phyloP scores from a whole-genome alignment of 2,888 invertebrate species.

The Eubasilissa splendida region DNA sequence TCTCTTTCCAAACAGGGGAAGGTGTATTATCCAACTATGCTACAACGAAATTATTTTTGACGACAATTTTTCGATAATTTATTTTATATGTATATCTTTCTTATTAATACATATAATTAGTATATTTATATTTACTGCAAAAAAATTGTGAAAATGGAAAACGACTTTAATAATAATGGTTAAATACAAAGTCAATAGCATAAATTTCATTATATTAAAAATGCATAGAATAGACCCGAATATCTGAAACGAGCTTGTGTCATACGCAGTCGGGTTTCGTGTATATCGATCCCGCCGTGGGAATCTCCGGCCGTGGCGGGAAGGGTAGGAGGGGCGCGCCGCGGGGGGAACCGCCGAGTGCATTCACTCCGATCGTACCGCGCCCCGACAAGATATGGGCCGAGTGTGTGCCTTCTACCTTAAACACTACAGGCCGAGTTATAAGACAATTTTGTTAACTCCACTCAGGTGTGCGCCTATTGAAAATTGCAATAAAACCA shows the following conservation, averaged over 20 bases:
- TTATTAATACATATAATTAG: too few species aligned
- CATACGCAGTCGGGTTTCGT: conserved; percentile 4
- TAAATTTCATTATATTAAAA: not conserved
- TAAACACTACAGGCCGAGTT: not conserved
- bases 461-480: not conserved
- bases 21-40: too few species aligned
- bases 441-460: too few species aligned
- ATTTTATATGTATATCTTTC: too few species aligned
- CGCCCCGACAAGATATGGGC: conserved; percentile 43
- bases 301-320: conserved; percentile 15
- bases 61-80: too few species aligned
- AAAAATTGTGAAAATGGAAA: not conserved
- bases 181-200: not conserved
- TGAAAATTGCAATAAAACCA: too few species aligned
- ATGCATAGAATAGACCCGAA: not conserved
- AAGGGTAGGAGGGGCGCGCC: conserved; percentile 4
- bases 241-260: conserved; percentile 30
- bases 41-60: too few species aligned
- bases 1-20: too few species aligned
- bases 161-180: not conserved
- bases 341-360: conserved; percentile 40
- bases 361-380: conserved; percentile 43
- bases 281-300: conserved; percentile 53
- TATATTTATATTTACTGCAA: too few species aligned
- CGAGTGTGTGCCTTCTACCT: not conserved